Percentiles rank a stretch among this genome's conserved stretches.
phyloP scores from a whole-genome alignment of 2,797 vertebrate genomes.

The Melopsittacus undulatus region DNA sequence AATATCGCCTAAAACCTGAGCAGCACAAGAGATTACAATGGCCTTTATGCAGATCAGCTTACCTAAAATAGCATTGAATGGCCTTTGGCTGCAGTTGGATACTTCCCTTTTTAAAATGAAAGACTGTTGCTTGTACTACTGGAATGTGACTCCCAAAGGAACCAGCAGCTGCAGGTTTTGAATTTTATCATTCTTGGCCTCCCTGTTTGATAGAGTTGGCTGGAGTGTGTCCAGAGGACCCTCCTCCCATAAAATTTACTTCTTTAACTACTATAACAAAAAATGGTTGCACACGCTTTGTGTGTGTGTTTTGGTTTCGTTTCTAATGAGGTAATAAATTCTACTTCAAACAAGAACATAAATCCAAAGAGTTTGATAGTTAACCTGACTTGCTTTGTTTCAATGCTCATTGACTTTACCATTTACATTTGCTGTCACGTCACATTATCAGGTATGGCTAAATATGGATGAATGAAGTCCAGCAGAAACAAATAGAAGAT shows the following conservation, averaged over 20 bases:
- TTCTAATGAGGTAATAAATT: slow-evolving; percentile 20
- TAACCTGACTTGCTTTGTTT: not conserved
- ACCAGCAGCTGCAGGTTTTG: slow-evolving; percentile 29
- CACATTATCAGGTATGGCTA: not conserved
- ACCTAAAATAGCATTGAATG: slow-evolving; percentile 25
- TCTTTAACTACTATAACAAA: slow-evolving; percentile 27
- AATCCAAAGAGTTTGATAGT: not conserved
- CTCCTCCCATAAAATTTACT: not conserved
- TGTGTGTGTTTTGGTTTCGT: not conserved
- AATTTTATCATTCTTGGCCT: slow-evolving; percentile 31
- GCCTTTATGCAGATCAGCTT: slow-evolving; percentile 44
- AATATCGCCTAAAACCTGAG: slow-evolving; percentile 28
- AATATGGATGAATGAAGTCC: slow-evolving; percentile 41
- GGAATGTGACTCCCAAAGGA: slow-evolving; percentile 13
- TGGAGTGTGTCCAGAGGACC: not conserved
- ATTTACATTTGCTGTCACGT: slow-evolving; percentile 2
- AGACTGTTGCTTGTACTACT: not conserved
- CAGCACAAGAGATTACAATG: slow-evolving; percentile 40
- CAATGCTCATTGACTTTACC: not conserved
- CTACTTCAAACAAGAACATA: slow-evolving; percentile 7
- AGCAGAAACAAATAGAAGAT: slow-evolving; percentile 6
- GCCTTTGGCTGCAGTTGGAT: not conserved
- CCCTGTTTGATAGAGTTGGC: not conserved
- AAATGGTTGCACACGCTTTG: not conserved
- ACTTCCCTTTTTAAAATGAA: not conserved